Evolutionary conservation across 2,888 invertebrate genomes (phyloP).

Genomic region (Encarsia formosa): DNA sequence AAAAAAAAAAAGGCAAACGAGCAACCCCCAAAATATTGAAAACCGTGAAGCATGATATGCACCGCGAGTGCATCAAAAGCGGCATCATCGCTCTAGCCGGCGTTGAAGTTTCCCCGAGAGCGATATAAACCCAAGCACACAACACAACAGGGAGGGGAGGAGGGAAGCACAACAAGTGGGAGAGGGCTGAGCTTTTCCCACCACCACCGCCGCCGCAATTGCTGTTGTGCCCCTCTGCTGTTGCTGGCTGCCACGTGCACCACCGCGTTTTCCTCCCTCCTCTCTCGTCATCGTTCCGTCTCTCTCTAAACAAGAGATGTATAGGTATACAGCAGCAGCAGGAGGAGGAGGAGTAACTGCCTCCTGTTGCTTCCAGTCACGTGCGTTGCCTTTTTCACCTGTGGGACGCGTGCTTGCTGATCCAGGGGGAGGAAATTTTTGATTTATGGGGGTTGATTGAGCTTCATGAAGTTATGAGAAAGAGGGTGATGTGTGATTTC

Average conservation of each 20-base stretch:
- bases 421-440: too few species aligned
- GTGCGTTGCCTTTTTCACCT: too few species aligned
- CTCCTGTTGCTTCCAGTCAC: slow-evolving; percentile 21
- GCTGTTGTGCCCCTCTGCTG: slow-evolving; percentile 38
- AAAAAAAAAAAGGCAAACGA: too few species aligned
- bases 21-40: too few species aligned
- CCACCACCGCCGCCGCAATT: slow-evolving; percentile 45
- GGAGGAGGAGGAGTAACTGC: slow-evolving; percentile 5
- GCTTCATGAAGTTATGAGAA: too few species aligned
- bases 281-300: slow-evolving; percentile 29
- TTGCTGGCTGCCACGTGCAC: slow-evolving; percentile 30
- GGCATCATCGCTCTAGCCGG: slow-evolving; percentile 49
- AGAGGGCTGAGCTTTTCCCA: slow-evolving; percentile 38
- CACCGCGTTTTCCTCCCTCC: slow-evolving; percentile 5
- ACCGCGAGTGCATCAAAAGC: too few species aligned
- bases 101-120: slow-evolving; percentile 50
- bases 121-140: slow-evolving; percentile 39
- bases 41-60: too few species aligned
- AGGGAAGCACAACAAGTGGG: slow-evolving; percentile 50
- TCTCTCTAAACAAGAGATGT: slow-evolving; percentile 42
- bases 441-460: too few species aligned
- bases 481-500: too few species aligned
- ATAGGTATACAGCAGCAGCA: slow-evolving; percentile 3
- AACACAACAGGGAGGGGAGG: slow-evolving; percentile 45
- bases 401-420: too few species aligned